Conservation (phyloP, 2,113 vertebrate genomes). For the Todiramphus saurophagus region DNA sequence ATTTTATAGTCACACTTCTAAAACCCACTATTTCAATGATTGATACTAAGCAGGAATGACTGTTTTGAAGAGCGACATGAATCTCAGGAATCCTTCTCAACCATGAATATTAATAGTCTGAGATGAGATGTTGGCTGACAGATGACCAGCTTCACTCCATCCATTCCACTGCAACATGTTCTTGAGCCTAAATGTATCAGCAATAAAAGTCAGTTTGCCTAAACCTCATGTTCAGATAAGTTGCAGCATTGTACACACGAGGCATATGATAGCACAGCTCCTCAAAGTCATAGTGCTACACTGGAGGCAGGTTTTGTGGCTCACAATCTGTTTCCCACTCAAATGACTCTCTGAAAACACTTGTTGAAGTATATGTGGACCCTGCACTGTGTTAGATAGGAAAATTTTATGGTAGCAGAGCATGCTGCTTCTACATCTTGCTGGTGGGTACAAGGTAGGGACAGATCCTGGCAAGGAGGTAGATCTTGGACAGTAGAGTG, state of each 20-base stretch:
- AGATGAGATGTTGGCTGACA: constrained; percentile 18
- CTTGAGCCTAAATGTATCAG: background rate
- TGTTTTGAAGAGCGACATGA: background rate
- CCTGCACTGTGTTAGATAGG: background rate
- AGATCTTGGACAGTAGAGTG: background rate
- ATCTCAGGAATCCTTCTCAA: background rate
- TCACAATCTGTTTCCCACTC: background rate
- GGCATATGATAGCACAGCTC: background rate
- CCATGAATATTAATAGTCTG: background rate
- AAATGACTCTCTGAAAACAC: background rate
- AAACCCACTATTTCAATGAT: background rate
- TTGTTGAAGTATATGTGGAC: background rate
- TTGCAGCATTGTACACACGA: background rate
- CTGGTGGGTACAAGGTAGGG: background rate
- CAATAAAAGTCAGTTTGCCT: background rate
- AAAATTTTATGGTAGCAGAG: background rate
- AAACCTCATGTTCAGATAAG: background rate
- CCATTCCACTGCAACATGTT: background rate
- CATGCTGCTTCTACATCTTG: background rate
- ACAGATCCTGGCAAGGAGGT: background rate
- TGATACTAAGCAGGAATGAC: background rate
- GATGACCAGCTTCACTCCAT: background rate
- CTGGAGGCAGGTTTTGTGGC: background rate
- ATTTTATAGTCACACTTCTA: background rate
- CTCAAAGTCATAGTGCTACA: background rate